A percentile compares a stretch with the other conserved stretches of the same genome.
These are phyloP conservation scores for Zosterops hypoxanthus DNA, from an alignment of 2,113 vertebrate species.

Conservation along the genomic window DNA sequence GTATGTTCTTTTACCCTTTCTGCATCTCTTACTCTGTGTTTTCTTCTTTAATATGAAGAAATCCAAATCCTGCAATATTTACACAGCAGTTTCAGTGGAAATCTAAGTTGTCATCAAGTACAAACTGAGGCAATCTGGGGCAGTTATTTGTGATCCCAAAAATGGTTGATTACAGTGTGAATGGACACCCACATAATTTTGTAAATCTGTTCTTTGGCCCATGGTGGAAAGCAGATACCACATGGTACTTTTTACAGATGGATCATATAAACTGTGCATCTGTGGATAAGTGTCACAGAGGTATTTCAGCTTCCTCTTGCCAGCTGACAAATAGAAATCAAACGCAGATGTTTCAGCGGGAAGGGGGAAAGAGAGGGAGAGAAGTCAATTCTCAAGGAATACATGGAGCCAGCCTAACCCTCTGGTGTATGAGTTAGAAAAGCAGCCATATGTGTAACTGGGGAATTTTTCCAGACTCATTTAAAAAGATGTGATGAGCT, in stretches of 20 bases:
- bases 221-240: not conserved
- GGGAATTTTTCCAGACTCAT: slow-evolving; percentile 41
- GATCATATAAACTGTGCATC: not conserved
- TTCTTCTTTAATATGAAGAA: not conserved
- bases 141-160: not conserved
- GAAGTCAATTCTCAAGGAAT: slow-evolving; percentile 31
- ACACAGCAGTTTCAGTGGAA: not conserved
- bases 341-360: not conserved
- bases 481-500: slow-evolving; percentile 48
- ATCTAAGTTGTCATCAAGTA: not conserved
- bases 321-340: slow-evolving; percentile 35
- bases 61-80: not conserved
- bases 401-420: not conserved
- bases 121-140: not conserved
- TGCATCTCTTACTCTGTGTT: not conserved
- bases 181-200: not conserved
- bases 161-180: not conserved
- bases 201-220: not conserved
- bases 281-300: slow-evolving; percentile 21
- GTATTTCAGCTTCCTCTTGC: slow-evolving; percentile 42
- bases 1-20: not conserved
- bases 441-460: not conserved
- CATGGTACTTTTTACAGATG: not conserved
- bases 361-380: not conserved
- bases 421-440: slow-evolving; percentile 22